Percentiles rank a stretch among this genome's conserved stretches.
phyloP scores from a whole-genome alignment of 1,140 invertebrate genomes.

The Lordiphosa collinella region DNA sequence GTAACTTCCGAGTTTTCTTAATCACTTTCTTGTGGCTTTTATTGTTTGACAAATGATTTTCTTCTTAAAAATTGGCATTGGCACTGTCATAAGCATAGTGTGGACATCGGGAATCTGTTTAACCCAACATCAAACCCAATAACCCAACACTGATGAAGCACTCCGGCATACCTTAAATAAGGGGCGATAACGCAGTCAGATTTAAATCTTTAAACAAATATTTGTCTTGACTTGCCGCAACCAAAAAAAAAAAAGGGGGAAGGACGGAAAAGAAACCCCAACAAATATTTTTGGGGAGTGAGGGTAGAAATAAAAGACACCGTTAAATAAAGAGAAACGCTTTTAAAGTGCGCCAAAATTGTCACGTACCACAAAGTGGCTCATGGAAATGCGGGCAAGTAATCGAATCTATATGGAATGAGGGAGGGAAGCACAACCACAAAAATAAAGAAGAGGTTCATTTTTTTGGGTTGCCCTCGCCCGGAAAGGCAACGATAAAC shows the following conservation, averaged over 20 bases:
- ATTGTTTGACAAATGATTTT: too few relatives aligned
- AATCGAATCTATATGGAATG: conserved; percentile 13
- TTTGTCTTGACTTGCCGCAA: conserved; percentile 55
- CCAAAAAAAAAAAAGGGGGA: conserved; percentile 5
- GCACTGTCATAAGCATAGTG: too few relatives aligned
- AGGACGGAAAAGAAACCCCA: conserved; percentile 13
- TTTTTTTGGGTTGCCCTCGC: conserved; percentile 19
- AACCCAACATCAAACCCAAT: conserved; percentile 2
- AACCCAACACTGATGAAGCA: conserved; percentile 4
- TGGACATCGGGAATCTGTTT: too few relatives aligned
- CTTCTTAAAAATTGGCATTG: too few relatives aligned
- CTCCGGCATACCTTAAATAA: background rate
- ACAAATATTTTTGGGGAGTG: conserved; percentile 13
- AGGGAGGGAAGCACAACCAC: conserved; percentile 46
- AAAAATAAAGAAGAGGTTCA: conserved; percentile 38
- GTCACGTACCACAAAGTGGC: conserved; percentile 59
- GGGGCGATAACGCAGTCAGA: conserved; percentile 56
- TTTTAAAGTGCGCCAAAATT: conserved; percentile 57
- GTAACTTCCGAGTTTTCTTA: too few relatives aligned
- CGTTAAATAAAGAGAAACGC: background rate
- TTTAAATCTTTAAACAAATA: conserved; percentile 70
- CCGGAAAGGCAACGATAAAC: conserved; percentile 58
- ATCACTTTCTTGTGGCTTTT: too few relatives aligned
- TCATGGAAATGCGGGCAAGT: conserved; percentile 44
- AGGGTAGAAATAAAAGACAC: background rate